Evolutionary conservation across 2,113 vertebrate species (phyloP), one percentile per base, ranked within the genome.

Genomic region (Dipodomys spectabilis): DNA sequence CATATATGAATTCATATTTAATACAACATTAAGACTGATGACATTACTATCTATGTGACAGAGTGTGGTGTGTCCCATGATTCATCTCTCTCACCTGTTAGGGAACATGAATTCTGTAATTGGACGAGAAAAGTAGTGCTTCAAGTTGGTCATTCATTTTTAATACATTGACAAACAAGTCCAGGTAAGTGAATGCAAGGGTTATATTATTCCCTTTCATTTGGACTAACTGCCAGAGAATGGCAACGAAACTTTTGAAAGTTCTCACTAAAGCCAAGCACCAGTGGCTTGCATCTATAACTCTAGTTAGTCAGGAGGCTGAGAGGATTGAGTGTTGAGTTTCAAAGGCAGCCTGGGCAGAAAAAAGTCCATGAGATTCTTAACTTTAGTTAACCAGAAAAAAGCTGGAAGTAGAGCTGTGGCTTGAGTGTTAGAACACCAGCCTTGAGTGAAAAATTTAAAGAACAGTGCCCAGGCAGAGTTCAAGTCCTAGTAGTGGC

Each of bases 21-120:
- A 67, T 44, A 22, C 3, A 27, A 19, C 6, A 83, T 20, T 30
- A n/a, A 65, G 44, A 82, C 22, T 60, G 32, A 6, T 7, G 2
- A 32, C 28, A 23, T 71, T 45, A 69, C 30, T 62, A 69, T 4
- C 28, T 62, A 5, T 57, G 3, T 15, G 25, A 49, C 77, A 80
- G 49, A 22, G 11, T 49, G 7, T 22, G 9, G 1, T 53, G 8
- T 15, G 1, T 35, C 25, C n/a, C 32, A 25, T 0, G 25, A 2
- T 4, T 19, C 22, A 1, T 20, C 7, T n/a, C 25, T 49, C n/a
- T 7, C 57, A 57, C 7, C 1, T 15, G 9, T 71, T 25, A 32
- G 28, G 60, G 3, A 39, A 30, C 19, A 22, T 27, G 25, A 25
- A 13, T 69, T 45, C 49, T n/a, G 2, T 45, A 4, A 9, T 12